phyloP scores from a whole-genome alignment of 2,113 vertebrate species.

The Tretioscincus oriximinensis region DNA sequence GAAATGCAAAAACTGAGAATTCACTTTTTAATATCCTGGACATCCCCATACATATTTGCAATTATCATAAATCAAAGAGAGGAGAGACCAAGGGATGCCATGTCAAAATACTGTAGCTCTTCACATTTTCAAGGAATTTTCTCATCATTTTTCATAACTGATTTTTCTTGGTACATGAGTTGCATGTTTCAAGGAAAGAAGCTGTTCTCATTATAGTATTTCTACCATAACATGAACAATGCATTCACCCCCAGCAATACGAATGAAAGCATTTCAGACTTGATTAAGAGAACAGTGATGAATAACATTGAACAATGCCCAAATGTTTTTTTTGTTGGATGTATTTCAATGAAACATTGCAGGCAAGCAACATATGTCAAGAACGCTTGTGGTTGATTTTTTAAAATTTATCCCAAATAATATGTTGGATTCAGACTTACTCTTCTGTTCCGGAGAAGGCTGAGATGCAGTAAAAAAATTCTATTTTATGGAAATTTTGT shows the following conservation, averaged over 20 bases:
- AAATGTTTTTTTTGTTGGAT: neutral
- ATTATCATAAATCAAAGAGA: no score
- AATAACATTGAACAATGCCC: neutral
- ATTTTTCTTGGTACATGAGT: neutral
- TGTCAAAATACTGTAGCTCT: neutral
- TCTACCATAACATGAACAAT: neutral
- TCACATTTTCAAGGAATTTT: neutral
- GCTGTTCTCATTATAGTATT: neutral
- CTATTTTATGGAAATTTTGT: no score
- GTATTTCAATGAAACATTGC: neutral
- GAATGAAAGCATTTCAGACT: neutral
- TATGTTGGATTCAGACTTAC: no score
- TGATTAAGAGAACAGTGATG: neutral
- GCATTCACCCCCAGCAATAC: neutral
- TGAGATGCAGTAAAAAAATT: no score
- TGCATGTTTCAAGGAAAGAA: neutral
- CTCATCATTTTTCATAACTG: neutral
- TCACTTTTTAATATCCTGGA: neutral
- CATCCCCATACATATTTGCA: neutral
- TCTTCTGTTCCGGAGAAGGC: no score
- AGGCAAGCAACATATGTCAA: neutral
- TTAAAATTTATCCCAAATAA: neutral
- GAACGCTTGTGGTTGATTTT: neutral
- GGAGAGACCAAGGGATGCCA: neutral
- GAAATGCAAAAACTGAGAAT: neutral